Evolutionary conservation across 2,888 invertebrate species (phyloP).

Genomic region (Trichopria drosophilae): DNA sequence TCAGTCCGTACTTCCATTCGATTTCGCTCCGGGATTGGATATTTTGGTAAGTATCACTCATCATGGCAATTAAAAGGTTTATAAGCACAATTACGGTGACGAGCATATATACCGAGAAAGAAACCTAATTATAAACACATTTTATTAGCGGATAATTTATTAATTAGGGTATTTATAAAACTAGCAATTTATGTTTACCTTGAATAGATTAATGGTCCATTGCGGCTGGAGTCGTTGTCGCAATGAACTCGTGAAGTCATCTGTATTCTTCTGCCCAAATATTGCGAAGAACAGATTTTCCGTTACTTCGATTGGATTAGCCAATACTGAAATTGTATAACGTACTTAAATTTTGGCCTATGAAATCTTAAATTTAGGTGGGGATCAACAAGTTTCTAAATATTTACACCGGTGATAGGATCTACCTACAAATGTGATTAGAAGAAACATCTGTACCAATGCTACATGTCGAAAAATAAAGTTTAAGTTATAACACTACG

Average conservation of each 20-base stretch:
- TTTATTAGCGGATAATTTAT: neutral
- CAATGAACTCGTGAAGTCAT: conserved; percentile 60
- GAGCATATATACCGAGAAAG: conserved; percentile 94
- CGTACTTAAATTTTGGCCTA: too few species aligned
- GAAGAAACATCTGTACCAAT: too few species aligned
- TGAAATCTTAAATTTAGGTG: too few species aligned
- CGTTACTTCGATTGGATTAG: conserved; percentile 89
- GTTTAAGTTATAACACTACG: too few species aligned
- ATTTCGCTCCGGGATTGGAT: conserved; percentile 84
- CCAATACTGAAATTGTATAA: conserved; percentile 76
- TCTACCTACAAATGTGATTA: too few species aligned
- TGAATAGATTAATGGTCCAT: conserved; percentile 86
- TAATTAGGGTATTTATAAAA: neutral
- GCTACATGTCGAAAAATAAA: too few species aligned
- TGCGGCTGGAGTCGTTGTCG: conserved; percentile 68
- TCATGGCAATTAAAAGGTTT: conserved; percentile 99
- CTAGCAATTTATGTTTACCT: conserved; percentile 60
- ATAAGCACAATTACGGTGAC: conserved; percentile 98
- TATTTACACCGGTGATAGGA: too few species aligned
- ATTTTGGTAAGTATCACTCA: conserved; percentile 99
- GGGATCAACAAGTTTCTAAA: too few species aligned
- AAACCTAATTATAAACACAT: conserved; percentile 56
- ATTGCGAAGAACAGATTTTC: conserved; percentile 98
- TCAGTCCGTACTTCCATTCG: conserved; percentile 78
- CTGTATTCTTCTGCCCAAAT: conserved; percentile 89